Evolutionary conservation across 2,888 invertebrate genomes (phyloP).

Genomic region (Cheilosia urbana): DNA sequence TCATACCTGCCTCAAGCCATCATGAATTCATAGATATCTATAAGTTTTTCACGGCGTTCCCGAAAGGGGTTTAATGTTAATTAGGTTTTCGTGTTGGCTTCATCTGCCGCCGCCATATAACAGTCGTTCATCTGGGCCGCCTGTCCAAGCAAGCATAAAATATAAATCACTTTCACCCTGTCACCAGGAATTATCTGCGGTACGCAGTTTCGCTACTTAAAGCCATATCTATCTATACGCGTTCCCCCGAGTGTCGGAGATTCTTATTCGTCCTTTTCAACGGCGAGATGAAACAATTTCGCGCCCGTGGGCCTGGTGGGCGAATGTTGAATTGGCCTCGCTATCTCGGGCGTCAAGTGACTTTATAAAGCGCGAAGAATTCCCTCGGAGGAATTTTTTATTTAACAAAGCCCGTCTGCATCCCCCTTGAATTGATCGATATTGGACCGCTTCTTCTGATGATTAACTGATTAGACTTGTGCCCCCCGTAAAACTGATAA

Average conservation of each 20-base stretch:
- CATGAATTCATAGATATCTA: slow-evolving; percentile 48
- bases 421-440: slow-evolving; percentile 59
- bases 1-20: slow-evolving; percentile 24
- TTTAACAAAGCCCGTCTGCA: neutral
- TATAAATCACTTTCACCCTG: slow-evolving; percentile 73
- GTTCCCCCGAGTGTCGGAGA: slow-evolving; percentile 20
- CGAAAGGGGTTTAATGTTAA: slow-evolving; percentile 62
- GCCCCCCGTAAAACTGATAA: slow-evolving; percentile 26
- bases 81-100: slow-evolving; percentile 66
- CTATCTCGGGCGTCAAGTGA: slow-evolving; percentile 48
- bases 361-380: slow-evolving; percentile 46
- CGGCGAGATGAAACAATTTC: slow-evolving; percentile 51
- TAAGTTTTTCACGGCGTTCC: neutral
- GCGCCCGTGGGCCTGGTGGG: slow-evolving; percentile 24
- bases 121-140: slow-evolving; percentile 3
- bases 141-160: slow-evolving; percentile 73
- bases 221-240: slow-evolving; percentile 41
- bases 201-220: slow-evolving; percentile 66
- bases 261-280: slow-evolving; percentile 9
- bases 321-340: slow-evolving; percentile 55
- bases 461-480: slow-evolving; percentile 62
- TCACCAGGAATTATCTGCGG: slow-evolving; percentile 72
- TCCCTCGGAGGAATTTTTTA: neutral
- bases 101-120: neutral
- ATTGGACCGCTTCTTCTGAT: slow-evolving; percentile 36